These are phyloP conservation scores for Crossaster papposus DNA, from an alignment of 53 echinoderm and acorn worm species.

Conservation along the genomic window DNA sequence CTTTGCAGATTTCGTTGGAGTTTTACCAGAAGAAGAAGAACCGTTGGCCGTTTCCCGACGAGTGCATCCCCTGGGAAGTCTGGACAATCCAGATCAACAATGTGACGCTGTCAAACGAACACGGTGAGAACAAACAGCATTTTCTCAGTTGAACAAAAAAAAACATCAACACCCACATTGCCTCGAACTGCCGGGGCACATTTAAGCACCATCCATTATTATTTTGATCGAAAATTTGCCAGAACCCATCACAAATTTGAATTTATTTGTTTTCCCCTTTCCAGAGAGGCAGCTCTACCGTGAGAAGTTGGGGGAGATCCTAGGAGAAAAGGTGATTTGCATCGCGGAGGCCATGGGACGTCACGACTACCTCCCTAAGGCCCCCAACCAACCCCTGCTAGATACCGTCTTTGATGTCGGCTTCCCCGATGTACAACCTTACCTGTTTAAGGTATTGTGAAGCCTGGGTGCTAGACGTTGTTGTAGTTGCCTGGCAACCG, in stretches of 20 bases:
- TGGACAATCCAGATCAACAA: slow-evolving; percentile 88
- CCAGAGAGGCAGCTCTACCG: slow-evolving; percentile 91
- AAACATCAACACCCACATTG: too few relatives aligned
- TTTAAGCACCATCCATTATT: too few relatives aligned
- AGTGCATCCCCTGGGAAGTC: slow-evolving; percentile 94
- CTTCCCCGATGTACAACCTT: slow-evolving; percentile 92
- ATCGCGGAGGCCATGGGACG: slow-evolving; percentile 96
- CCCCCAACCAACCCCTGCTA: slow-evolving; percentile 89
- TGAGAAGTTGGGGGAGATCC: slow-evolving; percentile 93
- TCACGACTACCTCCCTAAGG: slow-evolving; percentile 94
- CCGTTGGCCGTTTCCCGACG: slow-evolving; percentile 95
- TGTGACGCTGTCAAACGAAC: slow-evolving; percentile 88
- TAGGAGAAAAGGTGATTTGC: slow-evolving; percentile 93
- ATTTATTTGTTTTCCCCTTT: not conserved
- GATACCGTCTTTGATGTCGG: slow-evolving; percentile 92
- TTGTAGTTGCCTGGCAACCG: not conserved
- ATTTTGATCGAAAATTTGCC: too few relatives aligned
- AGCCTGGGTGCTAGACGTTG: not conserved
- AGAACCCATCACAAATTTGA: too few relatives aligned
- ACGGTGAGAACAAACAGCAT: slow-evolving; percentile 63
- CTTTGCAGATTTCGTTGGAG: slow-evolving; percentile 84
- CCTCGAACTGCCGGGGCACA: too few relatives aligned
- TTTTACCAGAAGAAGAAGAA: slow-evolving; percentile 96
- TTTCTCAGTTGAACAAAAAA: not conserved
- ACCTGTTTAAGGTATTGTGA: slow-evolving; percentile 82